Evolutionary conservation across 2,113 vertebrate species (phyloP), one percentile per base, ranked within the genome.

Genomic region (Romanogobio albipinnatus): DNA sequence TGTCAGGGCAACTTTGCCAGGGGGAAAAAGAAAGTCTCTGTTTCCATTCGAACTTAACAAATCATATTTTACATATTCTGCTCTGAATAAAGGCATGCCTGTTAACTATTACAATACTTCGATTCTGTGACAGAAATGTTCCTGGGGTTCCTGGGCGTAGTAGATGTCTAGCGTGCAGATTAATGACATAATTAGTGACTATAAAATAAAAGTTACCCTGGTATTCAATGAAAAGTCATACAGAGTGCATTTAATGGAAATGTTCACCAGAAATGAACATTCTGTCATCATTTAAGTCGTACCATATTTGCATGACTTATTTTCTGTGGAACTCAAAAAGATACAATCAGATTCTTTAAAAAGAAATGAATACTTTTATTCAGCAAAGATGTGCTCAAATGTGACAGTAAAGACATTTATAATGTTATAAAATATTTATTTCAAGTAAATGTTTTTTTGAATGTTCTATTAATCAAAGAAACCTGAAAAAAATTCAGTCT

Each of bases 1-100:
- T 76, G 74, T 76, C 74, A 76, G 74, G 74, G 49, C 74, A 53
- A 76, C 74, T 76, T 76, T 53, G 74, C 74, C 74, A 53, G 74
- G 24, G 74, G 70, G 74, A 15, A 53, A 53, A 76, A 4, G 45
- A 26, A 76, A 76, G n/a, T 76, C 24, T 17, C 47, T 76, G 74
- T 76, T 76, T 76, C 74, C 74, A 76, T 53, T 76, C 9, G 24
- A 29, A 29, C 24, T 53, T 17, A 33, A 76, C 47, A 53, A 76
- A 76, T 76, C 73, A 17, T 33, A 53, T 51, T 76, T 76, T 33
- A 53, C 47, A 76, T 53, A 53, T 76, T 76, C 49, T 10, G n/a
- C 24, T 26, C 24, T 19, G 10, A 26, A 53, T 8, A 53, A 49
- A 70, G 36, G 17, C 71, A 17, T 51, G 47, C 17, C 6, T 76